Evolutionary conservation across 1,140 invertebrate species (phyloP).

Genomic region (Brachionus rubens): DNA sequence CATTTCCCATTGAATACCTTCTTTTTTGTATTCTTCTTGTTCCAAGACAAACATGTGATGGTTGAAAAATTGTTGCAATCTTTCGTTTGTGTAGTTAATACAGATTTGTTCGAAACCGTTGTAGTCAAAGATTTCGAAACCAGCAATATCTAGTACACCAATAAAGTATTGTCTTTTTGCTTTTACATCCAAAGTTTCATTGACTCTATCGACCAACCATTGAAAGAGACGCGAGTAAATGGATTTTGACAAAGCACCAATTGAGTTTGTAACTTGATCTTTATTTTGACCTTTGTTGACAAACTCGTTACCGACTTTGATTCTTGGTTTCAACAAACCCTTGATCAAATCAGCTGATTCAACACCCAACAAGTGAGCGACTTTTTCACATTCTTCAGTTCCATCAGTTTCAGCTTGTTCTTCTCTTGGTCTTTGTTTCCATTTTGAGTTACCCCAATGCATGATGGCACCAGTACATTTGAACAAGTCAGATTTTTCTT

Average conservation of each 20-base stretch:
- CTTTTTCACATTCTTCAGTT: constrained; percentile 86
- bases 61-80: constrained; percentile 99
- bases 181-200: constrained; percentile 95
- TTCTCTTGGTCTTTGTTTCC: constrained; percentile 99
- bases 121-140: constrained; percentile 99
- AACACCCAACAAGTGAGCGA: constrained; percentile 77
- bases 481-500: constrained; percentile 94
- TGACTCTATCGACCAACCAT: constrained; percentile 94
- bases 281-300: constrained; percentile 96
- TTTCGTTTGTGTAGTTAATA: constrained; percentile 99
- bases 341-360: constrained; percentile 65
- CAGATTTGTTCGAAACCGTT: constrained; percentile 99
- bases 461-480: constrained; percentile 93
- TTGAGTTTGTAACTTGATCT: constrained; percentile 85
- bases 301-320: constrained; percentile 78
- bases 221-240: constrained; percentile 95
- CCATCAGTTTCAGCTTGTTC: constrained; percentile 98
- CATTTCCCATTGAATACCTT: constrained; percentile 97
- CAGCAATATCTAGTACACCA: constrained; percentile 99
- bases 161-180: constrained; percentile 97
- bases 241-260: constrained; percentile 93
- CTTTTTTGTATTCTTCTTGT: constrained; percentile 97
- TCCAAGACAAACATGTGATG: constrained; percentile 99
- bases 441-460: constrained; percentile 98
- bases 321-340: constrained; percentile 65